Evolutionary conservation across 2,888 invertebrate genomes (phyloP).

Genomic region (Melipona bicolor): DNA sequence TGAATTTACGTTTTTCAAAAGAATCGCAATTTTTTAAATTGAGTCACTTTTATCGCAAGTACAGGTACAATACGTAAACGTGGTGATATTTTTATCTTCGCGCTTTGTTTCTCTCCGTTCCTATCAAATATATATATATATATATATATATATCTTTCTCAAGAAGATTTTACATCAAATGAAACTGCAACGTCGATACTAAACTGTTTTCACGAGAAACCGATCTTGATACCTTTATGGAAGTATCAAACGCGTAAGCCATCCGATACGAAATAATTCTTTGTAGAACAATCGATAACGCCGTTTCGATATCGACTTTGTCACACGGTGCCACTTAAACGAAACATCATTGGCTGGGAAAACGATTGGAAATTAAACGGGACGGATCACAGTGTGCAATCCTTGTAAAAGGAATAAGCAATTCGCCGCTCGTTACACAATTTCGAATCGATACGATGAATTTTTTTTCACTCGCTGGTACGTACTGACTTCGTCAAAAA

Average conservation of each 20-base stretch:
- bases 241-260: background rate
- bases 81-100: no score
- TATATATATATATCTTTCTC: background rate
- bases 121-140: no score
- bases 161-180: background rate
- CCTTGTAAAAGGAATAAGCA: background rate
- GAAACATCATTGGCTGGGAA: background rate
- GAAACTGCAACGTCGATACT: background rate
- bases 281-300: background rate
- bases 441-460: background rate
- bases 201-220: background rate
- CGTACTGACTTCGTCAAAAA: no score
- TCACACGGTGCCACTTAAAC: background rate
- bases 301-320: background rate
- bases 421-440: background rate
- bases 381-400: background rate
- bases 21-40: no score
- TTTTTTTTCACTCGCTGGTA: background rate
- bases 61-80: no score
- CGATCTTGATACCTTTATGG: background rate
- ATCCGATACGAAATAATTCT: constrained; percentile 9
- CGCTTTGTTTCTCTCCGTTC: background rate
- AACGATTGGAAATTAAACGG: background rate
- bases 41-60: no score
- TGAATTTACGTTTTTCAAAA: no score